Conservation (phyloP, 2,888 invertebrate species). For the Empis livida region DNA sequence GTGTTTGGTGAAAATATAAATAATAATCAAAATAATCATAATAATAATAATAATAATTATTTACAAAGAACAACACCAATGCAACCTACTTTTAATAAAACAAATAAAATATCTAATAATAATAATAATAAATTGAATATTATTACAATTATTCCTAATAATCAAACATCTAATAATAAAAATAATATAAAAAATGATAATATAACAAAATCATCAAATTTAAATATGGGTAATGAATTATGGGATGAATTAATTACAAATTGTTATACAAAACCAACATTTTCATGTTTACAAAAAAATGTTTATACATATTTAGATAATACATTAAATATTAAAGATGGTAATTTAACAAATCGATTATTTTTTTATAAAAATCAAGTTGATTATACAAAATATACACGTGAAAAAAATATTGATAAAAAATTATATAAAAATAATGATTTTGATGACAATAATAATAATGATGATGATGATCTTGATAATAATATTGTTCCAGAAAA, state of each 20-base stretch:
- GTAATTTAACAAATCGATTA: constrained; percentile 51
- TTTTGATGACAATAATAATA: constrained; percentile 17
- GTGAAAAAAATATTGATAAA: constrained; percentile 21
- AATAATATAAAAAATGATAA: neutral
- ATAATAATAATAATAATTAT: too few species aligned
- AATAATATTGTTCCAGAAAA: constrained; percentile 20
- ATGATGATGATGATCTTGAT: constrained; percentile 18
- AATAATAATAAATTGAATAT: too few species aligned
- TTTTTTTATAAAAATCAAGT: constrained; percentile 51
- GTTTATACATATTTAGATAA: constrained; percentile 59
- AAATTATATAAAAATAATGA: constrained; percentile 6
- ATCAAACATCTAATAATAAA: neutral
- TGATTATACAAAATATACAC: constrained; percentile 42
- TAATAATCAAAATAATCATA: too few species aligned
- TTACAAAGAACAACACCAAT: too few species aligned
- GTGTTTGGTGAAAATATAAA: too few species aligned
- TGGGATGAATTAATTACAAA: constrained; percentile 63
- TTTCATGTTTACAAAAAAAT: constrained; percentile 65
- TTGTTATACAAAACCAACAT: constrained; percentile 50
- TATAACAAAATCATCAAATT: constrained; percentile 3
- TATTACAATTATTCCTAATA: too few species aligned
- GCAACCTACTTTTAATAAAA: too few species aligned
- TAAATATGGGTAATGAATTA: constrained; percentile 47
- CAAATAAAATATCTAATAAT: too few species aligned
- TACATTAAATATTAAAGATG: constrained; percentile 50